These are phyloP conservation scores for Aethes cnicana DNA, from an alignment of 2,888 invertebrate genomes.

Conservation along the genomic window DNA sequence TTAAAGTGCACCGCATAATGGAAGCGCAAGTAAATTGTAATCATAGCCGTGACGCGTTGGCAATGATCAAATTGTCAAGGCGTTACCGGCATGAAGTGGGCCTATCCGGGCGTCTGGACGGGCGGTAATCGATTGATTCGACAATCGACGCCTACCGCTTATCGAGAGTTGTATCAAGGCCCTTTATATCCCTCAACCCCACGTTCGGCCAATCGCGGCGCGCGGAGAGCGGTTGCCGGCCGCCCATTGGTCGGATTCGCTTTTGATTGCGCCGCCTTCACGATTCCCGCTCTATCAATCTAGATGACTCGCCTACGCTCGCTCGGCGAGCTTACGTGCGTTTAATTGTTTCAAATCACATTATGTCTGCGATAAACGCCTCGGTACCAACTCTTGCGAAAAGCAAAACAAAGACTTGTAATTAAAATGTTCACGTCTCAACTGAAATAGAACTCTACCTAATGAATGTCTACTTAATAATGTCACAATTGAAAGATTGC, in stretches of 20 bases:
- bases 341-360: slow-evolving; percentile 45
- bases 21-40: slow-evolving; percentile 16
- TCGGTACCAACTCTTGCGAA: not conserved
- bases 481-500: no score
- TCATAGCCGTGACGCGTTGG: slow-evolving; percentile 20
- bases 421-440: no score
- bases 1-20: not conserved
- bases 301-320: slow-evolving; percentile 69
- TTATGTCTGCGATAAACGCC: no score
- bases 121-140: slow-evolving; percentile 74
- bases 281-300: slow-evolving; percentile 79
- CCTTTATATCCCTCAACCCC: slow-evolving; percentile 71
- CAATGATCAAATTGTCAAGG: slow-evolving; percentile 33
- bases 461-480: no score
- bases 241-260: slow-evolving; percentile 75
- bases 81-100: slow-evolving; percentile 28
- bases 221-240: slow-evolving; percentile 48
- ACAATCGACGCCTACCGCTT: slow-evolving; percentile 74
- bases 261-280: slow-evolving; percentile 80
- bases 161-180: slow-evolving; percentile 78
- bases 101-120: slow-evolving; percentile 47
- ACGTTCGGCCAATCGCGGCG: slow-evolving; percentile 64
- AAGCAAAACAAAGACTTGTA: no score
- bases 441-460: no score
- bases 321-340: slow-evolving; percentile 52